Percentiles rank a stretch among this genome's conserved stretches.
Conservation (phyloP, 1,140 invertebrate species). For the Oryzaephilus surinamensis region DNA sequence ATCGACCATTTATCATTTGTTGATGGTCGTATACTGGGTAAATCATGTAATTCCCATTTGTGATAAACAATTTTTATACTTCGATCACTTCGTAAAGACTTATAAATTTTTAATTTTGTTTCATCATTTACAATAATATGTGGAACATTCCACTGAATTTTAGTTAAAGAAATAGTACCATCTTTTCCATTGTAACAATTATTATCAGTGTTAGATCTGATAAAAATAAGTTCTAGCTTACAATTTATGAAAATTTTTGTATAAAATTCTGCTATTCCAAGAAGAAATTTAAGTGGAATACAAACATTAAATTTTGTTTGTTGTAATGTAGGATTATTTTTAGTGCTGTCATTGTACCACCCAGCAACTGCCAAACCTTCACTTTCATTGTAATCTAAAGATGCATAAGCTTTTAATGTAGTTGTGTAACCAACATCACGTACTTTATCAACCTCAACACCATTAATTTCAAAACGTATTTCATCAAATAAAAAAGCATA, state of each 20-base stretch:
- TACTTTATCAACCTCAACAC: slow-evolving; percentile 35
- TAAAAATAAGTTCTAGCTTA: slow-evolving; percentile 38
- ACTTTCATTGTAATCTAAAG: slow-evolving; percentile 19
- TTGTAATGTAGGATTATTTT: slow-evolving; percentile 2
- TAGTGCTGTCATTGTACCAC: slow-evolving; percentile 20
- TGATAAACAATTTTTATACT: slow-evolving; percentile 12
- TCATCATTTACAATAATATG: slow-evolving; percentile 9
- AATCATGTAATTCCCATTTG: slow-evolving; percentile 13
- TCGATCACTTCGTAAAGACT: slow-evolving; percentile 10
- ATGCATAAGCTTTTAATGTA: slow-evolving; percentile 35
- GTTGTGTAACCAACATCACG: slow-evolving; percentile 34
- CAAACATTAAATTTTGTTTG: slow-evolving; percentile 30
- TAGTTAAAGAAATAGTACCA: slow-evolving; percentile 1
- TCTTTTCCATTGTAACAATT: slow-evolving; percentile 5
- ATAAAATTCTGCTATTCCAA: slow-evolving; percentile 41
- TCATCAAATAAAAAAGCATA: slow-evolving; percentile 37
- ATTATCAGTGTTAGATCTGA: slow-evolving; percentile 26
- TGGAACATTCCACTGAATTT: slow-evolving; percentile 17
- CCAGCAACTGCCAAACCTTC: slow-evolving; percentile 22
- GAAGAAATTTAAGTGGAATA: slow-evolving; percentile 33
- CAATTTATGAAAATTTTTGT: slow-evolving; percentile 36
- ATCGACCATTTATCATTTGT: slow-evolving; percentile 6
- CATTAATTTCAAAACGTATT: slow-evolving; percentile 38
- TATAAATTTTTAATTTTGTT: slow-evolving; percentile 11
- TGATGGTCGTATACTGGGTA: slow-evolving; percentile 6